Conservation (phyloP, 2,113 vertebrate genomes). For the Ivindomyrus marchei region DNA sequence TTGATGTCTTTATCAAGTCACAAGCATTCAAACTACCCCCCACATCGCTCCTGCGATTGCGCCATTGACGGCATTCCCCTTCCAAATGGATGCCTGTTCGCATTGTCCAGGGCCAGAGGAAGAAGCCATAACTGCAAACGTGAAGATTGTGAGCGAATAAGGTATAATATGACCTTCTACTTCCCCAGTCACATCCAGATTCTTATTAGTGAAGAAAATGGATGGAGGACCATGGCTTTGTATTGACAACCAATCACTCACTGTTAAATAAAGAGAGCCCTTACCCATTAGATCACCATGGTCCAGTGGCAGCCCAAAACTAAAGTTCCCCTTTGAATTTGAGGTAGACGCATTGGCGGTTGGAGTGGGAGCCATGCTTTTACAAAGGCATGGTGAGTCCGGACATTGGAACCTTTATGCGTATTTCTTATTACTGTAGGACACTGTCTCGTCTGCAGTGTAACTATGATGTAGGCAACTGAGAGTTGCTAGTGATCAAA, state of each 20-base stretch:
- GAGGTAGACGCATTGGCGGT: neutral
- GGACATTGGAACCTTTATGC: no score
- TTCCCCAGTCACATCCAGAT: neutral
- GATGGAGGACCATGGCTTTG: neutral
- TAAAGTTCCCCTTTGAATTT: neutral
- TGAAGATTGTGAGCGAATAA: neutral
- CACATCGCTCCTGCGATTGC: neutral
- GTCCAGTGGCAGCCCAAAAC: neutral
- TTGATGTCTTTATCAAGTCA: neutral
- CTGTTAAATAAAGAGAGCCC: no score
- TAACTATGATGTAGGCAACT: no score
- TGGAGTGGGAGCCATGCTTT: neutral
- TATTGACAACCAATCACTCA: neutral
- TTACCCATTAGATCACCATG: neutral
- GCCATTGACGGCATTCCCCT: neutral
- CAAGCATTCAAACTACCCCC: neutral
- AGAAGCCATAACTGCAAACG: neutral
- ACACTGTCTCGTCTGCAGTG: no score
- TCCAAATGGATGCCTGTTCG: neutral
- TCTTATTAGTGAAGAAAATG: neutral
- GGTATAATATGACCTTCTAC: neutral
- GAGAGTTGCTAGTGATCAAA: no score
- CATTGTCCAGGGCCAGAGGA: neutral
- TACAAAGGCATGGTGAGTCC: no score
- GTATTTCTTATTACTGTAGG: no score